Evolutionary conservation across 2,888 invertebrate genomes (phyloP), one percentile per base, ranked within the genome.

Genomic region (Coremacera marginata): DNA sequence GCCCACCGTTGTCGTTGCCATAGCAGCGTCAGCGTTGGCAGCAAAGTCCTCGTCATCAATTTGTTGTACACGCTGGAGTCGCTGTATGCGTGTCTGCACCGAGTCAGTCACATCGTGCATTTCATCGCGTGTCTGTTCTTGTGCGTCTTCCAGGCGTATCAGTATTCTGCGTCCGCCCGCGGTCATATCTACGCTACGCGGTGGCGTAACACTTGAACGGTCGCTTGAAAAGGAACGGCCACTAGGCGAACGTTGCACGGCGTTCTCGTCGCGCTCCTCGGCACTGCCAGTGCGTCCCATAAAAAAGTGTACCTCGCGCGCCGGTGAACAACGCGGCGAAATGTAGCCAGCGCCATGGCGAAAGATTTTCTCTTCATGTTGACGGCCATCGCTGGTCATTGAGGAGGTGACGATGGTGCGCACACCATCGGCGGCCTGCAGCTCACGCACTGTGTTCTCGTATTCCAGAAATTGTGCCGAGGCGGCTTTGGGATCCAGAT

Each of bases 391-490:
- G 67, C 83, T 84, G 25, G 87, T 87, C 85, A 84, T 83, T 16
- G 86, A 87, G 3, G 88, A 84, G 65, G 88, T 86, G 57, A 90
- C 89, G 44, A 90, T 89, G 31, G 86, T 89, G 71, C 86, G 86
- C 0, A 88, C 83, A 0, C 87, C 88, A 79, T 89, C 88, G 3
- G 83, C 86, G 0, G 90, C 87, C 8, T 88, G 89, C 0, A 92
- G 88, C 83, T 94, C 93, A 67, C 90, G 89, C n/a, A 92, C 88
- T 51, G 93, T 88, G 92, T 93, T 85, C 86, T 95, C 95, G 81
- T 94, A 93, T 87, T 94, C 94, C 67, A 95, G 93, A 82, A 93
- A 92, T 83, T 92, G 93, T 11, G 91, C 90, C 7, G 93, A 93
- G 75, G 92, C 90, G 3, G 90, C 89, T 57, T 93, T 89, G 81